Percentiles rank a stretch among this genome's conserved stretches.
These are phyloP conservation scores for Trichoplax adhaerens DNA, from an alignment of 37 sponge, comb jelly and placozoan species.

Conservation along the genomic window DNA sequence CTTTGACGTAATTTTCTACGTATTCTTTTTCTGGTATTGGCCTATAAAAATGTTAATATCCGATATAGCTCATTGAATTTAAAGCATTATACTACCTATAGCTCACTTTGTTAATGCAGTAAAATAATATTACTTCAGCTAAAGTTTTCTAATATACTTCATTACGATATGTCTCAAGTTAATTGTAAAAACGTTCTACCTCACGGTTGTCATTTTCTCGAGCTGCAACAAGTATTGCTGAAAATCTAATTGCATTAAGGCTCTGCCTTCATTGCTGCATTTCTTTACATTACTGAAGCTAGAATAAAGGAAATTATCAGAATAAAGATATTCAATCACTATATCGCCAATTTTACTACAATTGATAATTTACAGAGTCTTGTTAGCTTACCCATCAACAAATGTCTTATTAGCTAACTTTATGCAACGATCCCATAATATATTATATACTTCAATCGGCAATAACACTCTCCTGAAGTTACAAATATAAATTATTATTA, in stretches of 20 bases:
- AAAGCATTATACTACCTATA: no score
- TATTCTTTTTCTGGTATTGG: slow-evolving; percentile 49
- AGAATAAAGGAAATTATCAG: not conserved
- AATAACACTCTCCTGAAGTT: slow-evolving; percentile 20
- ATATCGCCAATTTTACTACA: not conserved
- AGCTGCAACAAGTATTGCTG: slow-evolving; percentile 75
- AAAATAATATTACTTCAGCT: not conserved
- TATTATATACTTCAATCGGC: slow-evolving; percentile 23
- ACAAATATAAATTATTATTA: not conserved
- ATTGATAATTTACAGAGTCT: not conserved
- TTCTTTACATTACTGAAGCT: slow-evolving; percentile 61
- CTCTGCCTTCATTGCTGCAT: slow-evolving; percentile 85
- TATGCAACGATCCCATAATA: slow-evolving; percentile 53
- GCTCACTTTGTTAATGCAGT: not conserved
- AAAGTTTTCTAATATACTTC: not conserved
- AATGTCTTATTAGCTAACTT: slow-evolving; percentile 29
- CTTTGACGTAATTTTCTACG: slow-evolving; percentile 87
- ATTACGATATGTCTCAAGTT: not conserved
- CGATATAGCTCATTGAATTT: no score
- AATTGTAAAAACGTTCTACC: slow-evolving; percentile 11
- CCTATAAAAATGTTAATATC: slow-evolving; percentile 5
- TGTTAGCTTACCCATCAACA: slow-evolving; percentile 59
- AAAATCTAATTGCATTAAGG: slow-evolving; percentile 92
- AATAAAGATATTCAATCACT: not conserved
- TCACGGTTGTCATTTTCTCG: slow-evolving; percentile 40